Base-by-base conservation (phyloP, 2,113 vertebrate genomes). In the Edolisoma coerulescens region DNA sequence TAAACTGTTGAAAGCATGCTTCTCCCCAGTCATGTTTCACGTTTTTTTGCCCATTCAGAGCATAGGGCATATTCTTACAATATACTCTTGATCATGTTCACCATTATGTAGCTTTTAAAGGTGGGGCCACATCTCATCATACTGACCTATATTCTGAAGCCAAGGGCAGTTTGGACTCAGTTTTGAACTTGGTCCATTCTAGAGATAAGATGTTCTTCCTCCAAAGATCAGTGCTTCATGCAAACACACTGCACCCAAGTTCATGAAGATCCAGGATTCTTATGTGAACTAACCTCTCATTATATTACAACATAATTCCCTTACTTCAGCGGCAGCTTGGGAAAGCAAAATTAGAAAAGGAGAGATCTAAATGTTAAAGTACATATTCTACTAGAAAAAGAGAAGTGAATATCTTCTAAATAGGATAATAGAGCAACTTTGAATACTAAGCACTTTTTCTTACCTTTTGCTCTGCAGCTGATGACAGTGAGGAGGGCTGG, bases 401-500 rank as follows among this genome's bases (percentile, higher is more conserved):
- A 73, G 12, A 74, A 39, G 7, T 42, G 2, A 65, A 20, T 68
- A 35, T 44, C 52, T 44, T 67, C 35, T 33, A 7, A 53, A 11
- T 7, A 60, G n/a, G 17, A 7, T 73, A 37, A 35, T 4, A 59
- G 30, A 71, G 4, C 1, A 8, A 17, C 45, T 82, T 80, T 15
- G 5, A 45, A 3, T 53, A 32, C 28, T 75, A 44, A 90, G 7
- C 3, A 26, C 14, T 18, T 60, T 24, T 69, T 56, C 74, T 22
- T 60, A 67, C 52, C 60, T 63, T 91, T 37, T 87, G 10, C 68
- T 59, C 78, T 22, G n/a, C 95, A 99, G 98, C 98, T 75, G 96
- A 93, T 49, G 98, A 98, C 80, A 97, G 98, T 6, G 99, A 99
- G 41, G 98, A 99, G 24, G 99, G 99, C 79, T 99, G 99, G 99